Percentiles rank a stretch among this genome's conserved stretches.
These are phyloP conservation scores for Leucoraja erinaceus DNA, from an alignment of 2,113 vertebrate species.

Conservation along the genomic window DNA sequence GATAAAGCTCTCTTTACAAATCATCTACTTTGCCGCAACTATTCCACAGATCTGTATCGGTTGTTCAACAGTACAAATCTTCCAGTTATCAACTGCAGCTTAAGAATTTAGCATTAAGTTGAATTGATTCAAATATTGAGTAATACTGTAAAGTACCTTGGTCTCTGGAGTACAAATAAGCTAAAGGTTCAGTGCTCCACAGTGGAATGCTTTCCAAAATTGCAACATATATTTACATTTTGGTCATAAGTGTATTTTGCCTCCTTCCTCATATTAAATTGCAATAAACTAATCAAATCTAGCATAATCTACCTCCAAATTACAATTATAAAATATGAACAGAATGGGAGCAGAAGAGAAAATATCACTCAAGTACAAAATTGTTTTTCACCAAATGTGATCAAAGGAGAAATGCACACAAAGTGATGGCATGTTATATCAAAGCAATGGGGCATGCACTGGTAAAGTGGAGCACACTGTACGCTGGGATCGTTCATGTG, in stretches of 20 bases:
- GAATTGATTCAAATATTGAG: neutral
- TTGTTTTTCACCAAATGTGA: neutral
- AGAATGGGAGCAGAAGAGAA: neutral
- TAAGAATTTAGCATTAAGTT: neutral
- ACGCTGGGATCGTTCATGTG: neutral
- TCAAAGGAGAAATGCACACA: neutral
- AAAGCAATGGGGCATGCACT: neutral
- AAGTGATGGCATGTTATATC: neutral
- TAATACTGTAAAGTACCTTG: neutral
- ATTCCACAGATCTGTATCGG: neutral
- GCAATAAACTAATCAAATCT: neutral
- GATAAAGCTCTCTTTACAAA: neutral
- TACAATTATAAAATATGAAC: neutral
- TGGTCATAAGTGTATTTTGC: neutral
- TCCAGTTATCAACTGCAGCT: neutral
- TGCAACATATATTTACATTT: neutral
- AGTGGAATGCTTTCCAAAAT: neutral
- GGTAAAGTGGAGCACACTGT: neutral
- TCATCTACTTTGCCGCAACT: neutral
- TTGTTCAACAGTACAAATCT: neutral
- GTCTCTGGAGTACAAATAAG: neutral
- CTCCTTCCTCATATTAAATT: neutral
- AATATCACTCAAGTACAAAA: neutral
- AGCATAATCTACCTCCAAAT: neutral
- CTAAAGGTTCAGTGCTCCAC: neutral